Evolutionary conservation across 2,888 invertebrate genomes (phyloP), one percentile per base, ranked within the genome.

Genomic region (Xestia ashworthii): DNA sequence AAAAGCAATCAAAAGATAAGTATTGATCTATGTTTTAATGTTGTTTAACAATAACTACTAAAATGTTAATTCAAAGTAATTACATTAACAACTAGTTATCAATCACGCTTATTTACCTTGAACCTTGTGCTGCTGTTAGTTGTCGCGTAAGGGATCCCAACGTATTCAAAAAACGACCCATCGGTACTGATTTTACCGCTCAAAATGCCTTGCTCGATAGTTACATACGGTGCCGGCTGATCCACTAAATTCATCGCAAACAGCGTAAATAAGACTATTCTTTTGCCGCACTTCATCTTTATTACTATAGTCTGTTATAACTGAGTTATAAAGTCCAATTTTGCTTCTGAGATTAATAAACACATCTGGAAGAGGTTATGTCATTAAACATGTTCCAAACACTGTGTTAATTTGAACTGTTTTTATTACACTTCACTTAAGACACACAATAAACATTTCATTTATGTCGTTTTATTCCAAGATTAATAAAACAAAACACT

Each of bases 91-190:
- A 70, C 44, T 22, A 60, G 50, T 25, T 76, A 66, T 76, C 50
- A 41, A 68, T 12, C 78, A 85, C 75, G 87, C 44, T 44, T 41
- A 41, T 90, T 87, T 77, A 96, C 96, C 94, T 95, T 93, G 90
- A 96, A 96, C 86, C 95, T 91, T 53, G 91, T 93, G 58, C 88
- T 93, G 66, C 90, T 93, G 74, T 94, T 94, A 38, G 92, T 90
- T 4, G 93, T 93, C 19, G 94, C 96, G 72, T 96, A 96, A 5
- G 96, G 96, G 82, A 96, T 95, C 12, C 96, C 96, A 16, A 94
- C 80, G 90, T 96, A 96, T 92, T 96, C 95, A 53, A 93, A 95
- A 91, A 93, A 91, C 71, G 94, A 88, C 67, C 96, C 96, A 93
- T 96, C 95, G 0, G 74, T 84, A 72, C 94, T 96, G 1, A 94